Evolutionary conservation across 1,140 invertebrate species (phyloP), one percentile per base, ranked within the genome.

Genomic region (Leptinotarsa texana): DNA sequence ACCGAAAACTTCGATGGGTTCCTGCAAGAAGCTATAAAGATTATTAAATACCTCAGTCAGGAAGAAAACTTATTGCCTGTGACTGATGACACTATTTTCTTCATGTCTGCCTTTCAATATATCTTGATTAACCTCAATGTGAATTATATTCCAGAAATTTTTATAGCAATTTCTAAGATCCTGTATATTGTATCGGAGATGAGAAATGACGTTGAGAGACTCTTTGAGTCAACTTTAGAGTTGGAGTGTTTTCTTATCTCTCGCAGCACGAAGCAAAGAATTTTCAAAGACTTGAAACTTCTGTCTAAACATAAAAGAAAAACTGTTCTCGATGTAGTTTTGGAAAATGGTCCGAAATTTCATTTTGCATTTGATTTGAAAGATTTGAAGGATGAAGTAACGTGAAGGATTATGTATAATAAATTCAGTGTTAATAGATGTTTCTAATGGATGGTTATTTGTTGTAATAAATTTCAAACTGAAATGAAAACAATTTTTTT

Each of bases 11-110:
- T 61, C 24, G 73, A 75, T 69, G 11, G 24, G 27, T 63, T 72
- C 73, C 27, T 68, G 15, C n/a, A 72, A n/a, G 73, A 69, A 48
- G 73, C 77, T 51, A 63, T 66, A 4, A 74, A 73, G 65, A 69
- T 83, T n/a, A 65, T 82, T 15, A 71, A 71, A n/a, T 76, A 75
- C 74, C 79, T 77, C 48, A 72, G 73, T n/a, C 51, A 63, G 13
- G 75, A 82, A 71, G 68, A 75, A 63, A 78, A 80, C 75, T 24
- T 81, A 17, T 68, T 81, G 48, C 80, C 80, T 11, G 8, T 82
- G 15, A 69, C 62, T 24, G 68, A 76, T 22, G 74, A 80, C 61
- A 74, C 81, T 63, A 73, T 71, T 27, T 80, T 78, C 69, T 82
- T 76, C 75, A 69, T 82, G 48, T 71, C 74, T 62, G 77, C 75